These are phyloP conservation scores for Ostrea denselamellosa DNA, from an alignment of 1,140 invertebrate species.

Conservation along the genomic window DNA sequence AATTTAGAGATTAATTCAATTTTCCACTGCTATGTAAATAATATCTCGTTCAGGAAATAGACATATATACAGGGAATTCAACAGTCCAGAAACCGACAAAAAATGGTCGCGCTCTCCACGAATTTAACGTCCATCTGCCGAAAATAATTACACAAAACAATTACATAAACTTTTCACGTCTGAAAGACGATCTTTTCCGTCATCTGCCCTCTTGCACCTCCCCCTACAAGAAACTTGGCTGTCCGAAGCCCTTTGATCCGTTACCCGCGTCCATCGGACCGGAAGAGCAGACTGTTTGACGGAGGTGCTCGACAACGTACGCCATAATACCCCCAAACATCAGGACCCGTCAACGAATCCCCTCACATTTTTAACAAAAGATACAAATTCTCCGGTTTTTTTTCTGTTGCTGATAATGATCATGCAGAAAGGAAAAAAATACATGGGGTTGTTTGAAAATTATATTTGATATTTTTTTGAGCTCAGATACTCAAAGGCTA, in stretches of 20 bases:
- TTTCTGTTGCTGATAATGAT: slow-evolving; percentile 9
- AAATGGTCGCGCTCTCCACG: neutral
- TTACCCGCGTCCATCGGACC: neutral
- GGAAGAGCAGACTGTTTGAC: slow-evolving; percentile 3
- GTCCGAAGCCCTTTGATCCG: neutral
- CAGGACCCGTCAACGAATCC: neutral
- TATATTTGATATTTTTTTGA: slow-evolving; percentile 10
- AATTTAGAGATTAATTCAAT: slow-evolving; percentile 12
- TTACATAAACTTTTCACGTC: slow-evolving; percentile 24
- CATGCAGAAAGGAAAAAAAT: neutral
- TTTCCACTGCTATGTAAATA: slow-evolving; percentile 27
- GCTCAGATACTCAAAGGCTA: neutral
- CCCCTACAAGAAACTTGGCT: neutral
- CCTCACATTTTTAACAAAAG: slow-evolving; percentile 8
- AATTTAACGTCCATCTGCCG: slow-evolving; percentile 6
- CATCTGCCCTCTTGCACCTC: neutral
- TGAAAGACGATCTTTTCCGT: neutral
- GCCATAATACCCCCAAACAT: neutral
- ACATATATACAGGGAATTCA: neutral
- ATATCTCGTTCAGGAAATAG: neutral
- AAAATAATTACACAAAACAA: neutral
- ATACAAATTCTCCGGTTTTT: neutral
- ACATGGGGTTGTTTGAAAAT: neutral
- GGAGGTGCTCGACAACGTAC: neutral
- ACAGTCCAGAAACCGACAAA: neutral